A percentile compares a stretch with the other conserved stretches of the same genome.
Evolutionary conservation across 2,113 vertebrate species (phyloP).

Genomic region (Diphyllodes magnificus): DNA sequence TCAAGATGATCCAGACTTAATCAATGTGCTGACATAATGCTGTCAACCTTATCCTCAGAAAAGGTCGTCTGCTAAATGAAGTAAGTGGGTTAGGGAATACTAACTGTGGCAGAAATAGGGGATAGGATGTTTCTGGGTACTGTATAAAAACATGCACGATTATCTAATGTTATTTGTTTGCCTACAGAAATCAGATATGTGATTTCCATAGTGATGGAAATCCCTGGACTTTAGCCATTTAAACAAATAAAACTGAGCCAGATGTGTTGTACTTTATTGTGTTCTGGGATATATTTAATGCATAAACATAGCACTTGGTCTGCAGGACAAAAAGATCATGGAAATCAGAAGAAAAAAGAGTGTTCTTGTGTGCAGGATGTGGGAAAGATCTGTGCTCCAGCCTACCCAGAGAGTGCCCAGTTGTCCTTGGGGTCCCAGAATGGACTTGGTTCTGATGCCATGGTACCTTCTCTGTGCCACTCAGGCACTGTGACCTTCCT

Average conservation of each 20-base stretch:
- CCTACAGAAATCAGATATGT: background rate
- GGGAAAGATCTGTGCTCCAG: background rate
- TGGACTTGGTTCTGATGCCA: accelerated
- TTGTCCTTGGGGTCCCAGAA: background rate
- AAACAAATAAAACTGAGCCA: background rate
- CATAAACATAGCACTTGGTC: background rate
- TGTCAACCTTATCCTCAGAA: background rate
- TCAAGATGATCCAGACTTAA: background rate
- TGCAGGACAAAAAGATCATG: background rate
- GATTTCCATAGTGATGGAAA: background rate
- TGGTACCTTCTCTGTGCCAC: background rate
- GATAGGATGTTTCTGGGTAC: background rate
- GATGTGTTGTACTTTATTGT: background rate
- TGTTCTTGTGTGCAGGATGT: accelerated
- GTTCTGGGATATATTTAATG: background rate
- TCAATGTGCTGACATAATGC: background rate
- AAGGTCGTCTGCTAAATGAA: background rate
- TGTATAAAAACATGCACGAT: background rate
- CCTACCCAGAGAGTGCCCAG: background rate
- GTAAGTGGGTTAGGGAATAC: background rate
- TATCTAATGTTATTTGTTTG: background rate
- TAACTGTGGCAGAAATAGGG: background rate
- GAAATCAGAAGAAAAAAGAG: background rate
- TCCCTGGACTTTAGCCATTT: background rate
- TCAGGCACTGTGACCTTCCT: accelerated